phyloP scores from a whole-genome alignment of 2,113 vertebrate genomes.

The Engystomops pustulosus region DNA sequence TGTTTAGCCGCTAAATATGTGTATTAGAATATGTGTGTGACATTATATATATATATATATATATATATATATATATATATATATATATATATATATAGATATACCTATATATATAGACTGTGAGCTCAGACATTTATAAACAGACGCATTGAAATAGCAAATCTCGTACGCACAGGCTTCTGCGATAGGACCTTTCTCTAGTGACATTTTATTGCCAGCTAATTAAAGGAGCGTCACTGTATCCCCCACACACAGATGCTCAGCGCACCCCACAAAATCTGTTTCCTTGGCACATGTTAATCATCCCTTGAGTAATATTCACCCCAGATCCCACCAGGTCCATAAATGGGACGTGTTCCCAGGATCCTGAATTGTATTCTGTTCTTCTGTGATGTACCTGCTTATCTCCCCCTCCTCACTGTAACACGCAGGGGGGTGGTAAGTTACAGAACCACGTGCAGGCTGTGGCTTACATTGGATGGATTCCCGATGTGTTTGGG shows the following conservation, averaged over 20 bases:
- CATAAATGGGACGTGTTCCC: constrained; percentile 48
- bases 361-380: constrained; percentile 31
- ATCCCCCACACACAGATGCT: constrained; percentile 56
- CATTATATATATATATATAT: not conserved
- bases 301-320: constrained; percentile 60
- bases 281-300: constrained; percentile 56
- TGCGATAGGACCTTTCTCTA: constrained; percentile 47
- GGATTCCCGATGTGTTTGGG: constrained; percentile 23
- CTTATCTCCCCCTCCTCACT: constrained; percentile 8
- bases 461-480: constrained; percentile 33
- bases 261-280: constrained; percentile 59
- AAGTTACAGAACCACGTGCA: constrained; percentile 27
- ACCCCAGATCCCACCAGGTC: constrained; percentile 57
- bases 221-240: constrained; percentile 47
- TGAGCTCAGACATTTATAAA: constrained; percentile 39
- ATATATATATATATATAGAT: not conserved
- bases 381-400: not conserved
- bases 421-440: constrained; percentile 28
- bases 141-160: constrained; percentile 43
- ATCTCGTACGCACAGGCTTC: constrained; percentile 30
- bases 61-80: not conserved
- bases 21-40: not conserved
- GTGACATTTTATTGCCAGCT: constrained; percentile 60
- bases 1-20: not conserved
- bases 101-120: not conserved